Base-by-base conservation (phyloP, 2,888 invertebrate species). In the Seira sanloemensis region DNA sequence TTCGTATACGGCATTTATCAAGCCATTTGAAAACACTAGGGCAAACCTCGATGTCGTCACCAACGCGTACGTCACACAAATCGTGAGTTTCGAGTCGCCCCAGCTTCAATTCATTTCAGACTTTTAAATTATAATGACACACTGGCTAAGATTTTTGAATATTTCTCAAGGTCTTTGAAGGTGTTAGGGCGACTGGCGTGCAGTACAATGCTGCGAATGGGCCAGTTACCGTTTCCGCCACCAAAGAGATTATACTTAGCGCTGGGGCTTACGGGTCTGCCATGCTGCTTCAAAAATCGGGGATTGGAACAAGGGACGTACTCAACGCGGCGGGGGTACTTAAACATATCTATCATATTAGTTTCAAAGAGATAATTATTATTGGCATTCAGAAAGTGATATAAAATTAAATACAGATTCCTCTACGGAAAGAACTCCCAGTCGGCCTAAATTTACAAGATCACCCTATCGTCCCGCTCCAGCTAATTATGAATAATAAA, bases 401-500 rank as follows among this genome's bases (percentile, higher is more conserved):
- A n/a, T n/a, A n/a, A n/a, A n/a, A n/a, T n/a, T n/a, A n/a, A n/a
- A 27, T 46, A 9, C 18, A 81, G 66, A 86, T 87, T 23, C 37
- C 69, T 18, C 12, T 46, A 24, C 27, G 72, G 1, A 72, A 73
- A 9, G 67, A 84, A 9, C 74, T 87, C 37, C 87, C 87, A 12
- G 86, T 86, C 0, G 87, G 87, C 2, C 25, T 76, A 66, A 86
- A 86, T 65, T 46, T 87, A 0, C 77, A 78, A 16, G 83, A 87
- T 24, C 87, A 87, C 65, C 81, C 85, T 0, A 23, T 81, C 0
- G 54, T 84, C 0, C 81, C 71, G 0, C 23, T 87, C 0, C 37
- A 69, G 21, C 72, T 85, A 21, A 18, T 72, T 0, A 2, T 86
- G 1, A 66, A 69, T 16, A 86, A 87, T 21, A 71, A 78, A 62